A percentile compares a stretch with the other conserved stretches of the same genome.
phyloP scores from a whole-genome alignment of 2,113 vertebrate genomes.

The Labrus mixtus region DNA sequence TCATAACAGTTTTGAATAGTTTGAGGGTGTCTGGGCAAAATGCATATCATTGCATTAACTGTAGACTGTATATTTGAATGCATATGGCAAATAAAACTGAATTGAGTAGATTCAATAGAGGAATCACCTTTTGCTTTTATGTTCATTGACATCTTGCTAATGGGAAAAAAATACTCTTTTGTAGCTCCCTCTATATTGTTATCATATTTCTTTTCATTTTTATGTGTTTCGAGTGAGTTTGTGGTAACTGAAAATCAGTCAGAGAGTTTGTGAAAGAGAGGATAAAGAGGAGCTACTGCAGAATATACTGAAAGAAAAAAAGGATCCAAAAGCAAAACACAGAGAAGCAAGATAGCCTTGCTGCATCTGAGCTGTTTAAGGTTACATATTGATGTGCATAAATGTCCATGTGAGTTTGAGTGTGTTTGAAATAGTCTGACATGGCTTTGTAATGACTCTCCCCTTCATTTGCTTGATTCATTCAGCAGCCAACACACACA shows the following conservation, averaged over 20 bases:
- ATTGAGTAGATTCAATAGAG: no score
- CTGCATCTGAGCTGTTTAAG: conserved; percentile 13
- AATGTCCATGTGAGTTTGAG: not conserved
- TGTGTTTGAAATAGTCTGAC: conserved; percentile 29
- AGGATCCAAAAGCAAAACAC: not conserved
- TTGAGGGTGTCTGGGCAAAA: no score
- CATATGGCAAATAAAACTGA: no score
- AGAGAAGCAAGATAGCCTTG: conserved; percentile 24
- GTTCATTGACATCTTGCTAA: conserved; percentile 1
- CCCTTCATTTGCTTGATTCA: conserved; percentile 75
- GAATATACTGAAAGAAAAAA: not conserved
- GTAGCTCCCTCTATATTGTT: not conserved
- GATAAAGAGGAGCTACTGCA: not conserved
- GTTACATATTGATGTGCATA: conserved; percentile 1
- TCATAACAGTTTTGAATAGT: not conserved
- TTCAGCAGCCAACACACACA: conserved; percentile 54
- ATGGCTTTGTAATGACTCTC: conserved; percentile 62
- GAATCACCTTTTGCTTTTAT: conserved; percentile 1
- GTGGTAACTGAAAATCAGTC: conserved; percentile 23
- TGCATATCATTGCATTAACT: no score
- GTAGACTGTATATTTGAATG: no score
- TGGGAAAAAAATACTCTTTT: not conserved
- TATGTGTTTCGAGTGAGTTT: conserved; percentile 36
- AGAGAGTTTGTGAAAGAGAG: conserved; percentile 20
- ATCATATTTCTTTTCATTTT: not conserved